Evolutionary conservation across 2,113 vertebrate genomes (phyloP).

Genomic region (Epinephelus fuscoguttatus): DNA sequence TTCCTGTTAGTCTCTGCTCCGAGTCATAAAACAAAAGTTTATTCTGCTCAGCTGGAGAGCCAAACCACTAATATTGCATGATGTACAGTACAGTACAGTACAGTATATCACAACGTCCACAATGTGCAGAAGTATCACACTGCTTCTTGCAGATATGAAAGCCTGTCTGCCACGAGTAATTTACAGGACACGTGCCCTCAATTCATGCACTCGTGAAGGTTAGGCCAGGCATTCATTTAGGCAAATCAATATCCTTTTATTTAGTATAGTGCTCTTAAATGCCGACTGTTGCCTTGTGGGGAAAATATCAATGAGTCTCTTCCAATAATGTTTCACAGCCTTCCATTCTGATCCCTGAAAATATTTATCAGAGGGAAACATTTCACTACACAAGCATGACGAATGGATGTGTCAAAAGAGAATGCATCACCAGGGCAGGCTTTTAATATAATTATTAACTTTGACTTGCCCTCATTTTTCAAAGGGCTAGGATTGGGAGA

Average conservation of each 20-base stretch:
- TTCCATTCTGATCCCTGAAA: conserved; percentile 64
- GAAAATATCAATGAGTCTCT: conserved; percentile 66
- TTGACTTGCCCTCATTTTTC: conserved; percentile 71
- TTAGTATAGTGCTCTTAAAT: conserved; percentile 74
- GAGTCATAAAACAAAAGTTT: conserved; percentile 57
- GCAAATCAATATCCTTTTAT: conserved; percentile 74
- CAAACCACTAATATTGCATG: not conserved
- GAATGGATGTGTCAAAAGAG: conserved; percentile 71
- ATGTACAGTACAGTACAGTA: conserved; percentile 21
- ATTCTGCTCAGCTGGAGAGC: conserved; percentile 22
- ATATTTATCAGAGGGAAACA: conserved; percentile 61
- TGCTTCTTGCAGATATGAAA: conserved; percentile 17
- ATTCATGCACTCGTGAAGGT: conserved; percentile 64
- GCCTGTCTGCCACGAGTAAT: conserved; percentile 42
- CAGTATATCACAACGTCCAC: not conserved
- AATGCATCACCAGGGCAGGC: conserved; percentile 67
- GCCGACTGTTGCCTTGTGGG: conserved; percentile 52
- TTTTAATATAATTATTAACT: conserved; percentile 80
- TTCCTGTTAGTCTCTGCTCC: conserved; percentile 45
- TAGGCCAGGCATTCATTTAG: conserved; percentile 55
- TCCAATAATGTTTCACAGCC: conserved; percentile 49
- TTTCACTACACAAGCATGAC: conserved; percentile 66
- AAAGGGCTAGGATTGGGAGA: conserved; percentile 24
- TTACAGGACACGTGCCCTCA: conserved; percentile 52
- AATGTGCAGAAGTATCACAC: not conserved